Evolutionary conservation across 2,113 vertebrate genomes (phyloP).

Genomic region (Hypomesus transpacificus): DNA sequence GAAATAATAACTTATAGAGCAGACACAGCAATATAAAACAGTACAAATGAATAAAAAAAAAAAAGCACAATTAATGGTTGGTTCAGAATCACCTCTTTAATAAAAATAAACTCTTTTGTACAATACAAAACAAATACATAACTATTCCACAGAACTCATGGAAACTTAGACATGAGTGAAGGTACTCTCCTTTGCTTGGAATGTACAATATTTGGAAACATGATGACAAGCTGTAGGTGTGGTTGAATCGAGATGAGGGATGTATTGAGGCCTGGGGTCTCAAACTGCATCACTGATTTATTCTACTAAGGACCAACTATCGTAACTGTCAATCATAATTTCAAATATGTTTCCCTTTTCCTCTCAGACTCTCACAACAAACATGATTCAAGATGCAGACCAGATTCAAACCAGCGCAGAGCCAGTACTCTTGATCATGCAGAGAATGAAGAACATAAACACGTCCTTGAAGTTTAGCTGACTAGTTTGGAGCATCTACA

Average conservation of each 20-base stretch:
- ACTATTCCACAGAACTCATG: neutral
- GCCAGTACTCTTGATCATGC: too few species aligned
- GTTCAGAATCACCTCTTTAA: slow-evolving; percentile 26
- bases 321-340: too few species aligned
- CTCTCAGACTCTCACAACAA: too few species aligned
- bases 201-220: slow-evolving; percentile 22
- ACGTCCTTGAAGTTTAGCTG: too few species aligned
- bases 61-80: slow-evolving; percentile 4
- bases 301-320: too few species aligned
- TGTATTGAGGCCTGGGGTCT: neutral
- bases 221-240: neutral
- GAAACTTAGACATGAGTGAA: slow-evolving; percentile 7
- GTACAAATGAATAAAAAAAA: neutral
- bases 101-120: slow-evolving; percentile 48
- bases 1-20: too few species aligned
- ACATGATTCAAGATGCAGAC: too few species aligned
- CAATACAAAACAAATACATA: slow-evolving; percentile 44
- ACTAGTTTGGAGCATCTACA: too few species aligned
- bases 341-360: too few species aligned
- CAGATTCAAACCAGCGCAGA: too few species aligned
- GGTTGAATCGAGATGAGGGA: neutral
- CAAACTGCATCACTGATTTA: neutral
- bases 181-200: slow-evolving; percentile 26
- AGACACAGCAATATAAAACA: neutral
- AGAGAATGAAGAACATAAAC: too few species aligned